Evolutionary conservation across 2,797 vertebrate species (phyloP).

Genomic region (Telmatherina bonti): DNA sequence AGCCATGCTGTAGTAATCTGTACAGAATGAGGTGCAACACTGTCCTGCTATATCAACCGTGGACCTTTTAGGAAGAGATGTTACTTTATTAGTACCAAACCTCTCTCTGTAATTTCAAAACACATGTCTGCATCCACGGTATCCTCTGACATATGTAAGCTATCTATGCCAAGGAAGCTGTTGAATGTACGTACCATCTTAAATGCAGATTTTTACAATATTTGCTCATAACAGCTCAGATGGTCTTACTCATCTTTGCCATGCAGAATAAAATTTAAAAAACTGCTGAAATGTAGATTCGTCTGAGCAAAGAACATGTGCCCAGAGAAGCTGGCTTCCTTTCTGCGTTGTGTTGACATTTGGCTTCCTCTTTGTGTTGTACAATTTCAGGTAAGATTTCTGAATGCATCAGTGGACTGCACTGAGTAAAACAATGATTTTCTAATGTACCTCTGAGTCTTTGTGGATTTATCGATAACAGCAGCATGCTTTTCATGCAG

Average conservation of each 20-base stretch:
- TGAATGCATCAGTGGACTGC: not conserved
- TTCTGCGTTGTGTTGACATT: not conserved
- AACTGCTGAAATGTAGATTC: not conserved
- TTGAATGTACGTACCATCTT: too few species aligned
- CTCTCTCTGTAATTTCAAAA: not conserved
- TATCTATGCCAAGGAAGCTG: too few species aligned
- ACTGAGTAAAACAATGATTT: not conserved
- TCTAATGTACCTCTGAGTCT: not conserved
- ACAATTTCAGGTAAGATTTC: not conserved
- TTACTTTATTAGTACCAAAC: not conserved
- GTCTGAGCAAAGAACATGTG: not conserved
- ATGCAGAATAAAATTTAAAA: not conserved
- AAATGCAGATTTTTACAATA: too few species aligned
- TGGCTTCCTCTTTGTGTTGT: not conserved
- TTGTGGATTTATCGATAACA: not conserved
- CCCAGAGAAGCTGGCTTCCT: not conserved
- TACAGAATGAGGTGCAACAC: not conserved
- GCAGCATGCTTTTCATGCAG: not conserved
- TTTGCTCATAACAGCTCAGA: too few species aligned
- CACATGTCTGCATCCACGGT: not conserved
- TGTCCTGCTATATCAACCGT: not conserved
- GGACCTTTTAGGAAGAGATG: not conserved
- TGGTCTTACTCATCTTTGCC: too few species aligned
- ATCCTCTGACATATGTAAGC: too few species aligned
- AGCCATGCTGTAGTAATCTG: not conserved